Percentiles rank a stretch among this genome's conserved stretches.
Evolutionary conservation across 2,113 vertebrate genomes (phyloP).

Genomic region (Burhinus oedicnemus): DNA sequence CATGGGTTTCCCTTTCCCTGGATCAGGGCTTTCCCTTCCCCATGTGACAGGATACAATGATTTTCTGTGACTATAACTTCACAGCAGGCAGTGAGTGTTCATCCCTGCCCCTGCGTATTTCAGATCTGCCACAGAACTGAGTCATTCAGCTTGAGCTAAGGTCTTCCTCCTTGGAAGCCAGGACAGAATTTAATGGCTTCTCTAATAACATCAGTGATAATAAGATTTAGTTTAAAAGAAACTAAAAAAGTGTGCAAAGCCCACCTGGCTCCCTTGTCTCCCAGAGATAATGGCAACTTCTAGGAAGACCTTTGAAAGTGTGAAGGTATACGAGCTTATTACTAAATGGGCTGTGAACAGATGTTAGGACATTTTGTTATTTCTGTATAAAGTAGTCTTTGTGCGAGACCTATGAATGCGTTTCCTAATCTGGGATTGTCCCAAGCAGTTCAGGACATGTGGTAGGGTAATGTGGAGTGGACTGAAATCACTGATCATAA

Average conservation of each 20-base stretch:
- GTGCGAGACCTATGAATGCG: background rate
- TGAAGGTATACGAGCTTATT: background rate
- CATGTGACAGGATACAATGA: background rate
- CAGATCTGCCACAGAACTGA: background rate
- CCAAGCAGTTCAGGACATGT: constrained; percentile 50
- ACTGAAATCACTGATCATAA: constrained; percentile 68
- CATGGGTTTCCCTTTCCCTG: background rate
- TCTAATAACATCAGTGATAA: background rate
- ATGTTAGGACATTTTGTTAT: constrained; percentile 17
- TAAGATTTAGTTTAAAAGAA: background rate
- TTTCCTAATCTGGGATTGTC: constrained; percentile 52
- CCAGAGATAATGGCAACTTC: background rate
- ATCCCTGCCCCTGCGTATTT: background rate
- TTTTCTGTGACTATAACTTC: background rate
- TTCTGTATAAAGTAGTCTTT: constrained; percentile 40
- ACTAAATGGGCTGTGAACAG: constrained; percentile 11
- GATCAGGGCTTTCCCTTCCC: background rate
- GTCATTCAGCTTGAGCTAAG: background rate
- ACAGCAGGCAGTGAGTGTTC: background rate
- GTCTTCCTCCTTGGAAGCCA: background rate
- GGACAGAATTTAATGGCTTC: background rate
- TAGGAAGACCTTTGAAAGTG: constrained; percentile 19
- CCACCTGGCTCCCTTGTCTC: background rate
- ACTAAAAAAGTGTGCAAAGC: background rate
- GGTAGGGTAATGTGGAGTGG: constrained; percentile 40